These are phyloP conservation scores for Oxygymnocypris stewartii DNA, from an alignment of 2,113 vertebrate species.

Conservation along the genomic window DNA sequence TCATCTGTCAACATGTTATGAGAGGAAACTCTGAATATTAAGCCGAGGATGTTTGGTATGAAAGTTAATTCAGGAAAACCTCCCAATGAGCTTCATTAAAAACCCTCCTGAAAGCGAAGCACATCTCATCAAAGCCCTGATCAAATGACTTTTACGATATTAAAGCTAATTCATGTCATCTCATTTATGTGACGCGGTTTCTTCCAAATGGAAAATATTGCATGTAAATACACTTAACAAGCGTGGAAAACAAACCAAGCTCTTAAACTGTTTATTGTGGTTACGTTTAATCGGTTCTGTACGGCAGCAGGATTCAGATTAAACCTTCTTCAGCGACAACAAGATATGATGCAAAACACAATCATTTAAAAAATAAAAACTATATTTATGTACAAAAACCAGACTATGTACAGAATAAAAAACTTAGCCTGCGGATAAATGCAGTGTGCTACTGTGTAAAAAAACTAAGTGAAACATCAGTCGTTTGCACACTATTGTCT, in stretches of 20 bases:
- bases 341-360: background rate
- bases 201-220: conserved; percentile 49
- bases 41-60: conserved; percentile 13
- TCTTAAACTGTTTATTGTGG: conserved; percentile 48
- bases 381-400: background rate
- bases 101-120: conserved; percentile 17
- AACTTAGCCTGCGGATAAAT: background rate
- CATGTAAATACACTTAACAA: conserved; percentile 29
- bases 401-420: background rate
- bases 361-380: background rate
- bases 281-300: conserved; percentile 12
- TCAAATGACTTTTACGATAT: conserved; percentile 38
- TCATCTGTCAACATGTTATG: background rate
- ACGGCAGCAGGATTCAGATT: conserved; percentile 12
- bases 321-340: background rate
- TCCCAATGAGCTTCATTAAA: conserved; percentile 27
- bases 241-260: conserved; percentile 49
- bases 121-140: conserved; percentile 40
- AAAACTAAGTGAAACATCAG: background rate
- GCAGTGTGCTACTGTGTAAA: background rate
- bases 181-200: conserved; percentile 38
- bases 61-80: conserved; percentile 30
- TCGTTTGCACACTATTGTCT: background rate
- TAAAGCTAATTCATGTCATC: conserved; percentile 35
- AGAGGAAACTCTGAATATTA: conserved; percentile 9